Base-by-base conservation (phyloP, 2,888 invertebrate species). In the Sesia apiformis region DNA sequence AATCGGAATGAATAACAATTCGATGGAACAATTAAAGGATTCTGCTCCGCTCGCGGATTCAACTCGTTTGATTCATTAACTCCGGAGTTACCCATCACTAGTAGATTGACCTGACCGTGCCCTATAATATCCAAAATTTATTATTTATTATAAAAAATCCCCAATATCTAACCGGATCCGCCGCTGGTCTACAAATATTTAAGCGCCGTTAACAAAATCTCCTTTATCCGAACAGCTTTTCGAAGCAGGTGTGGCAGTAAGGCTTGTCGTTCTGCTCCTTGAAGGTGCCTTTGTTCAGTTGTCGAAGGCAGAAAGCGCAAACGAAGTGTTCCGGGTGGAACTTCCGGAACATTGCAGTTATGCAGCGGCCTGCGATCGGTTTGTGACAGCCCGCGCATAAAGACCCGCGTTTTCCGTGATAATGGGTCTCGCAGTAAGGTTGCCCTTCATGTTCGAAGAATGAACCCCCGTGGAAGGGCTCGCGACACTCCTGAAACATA, bases 311-410 rank as follows among this genome's bases (percentile, higher is more conserved):
- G 90, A 98, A 99, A n/a, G 98, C 98, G 90, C 99, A 99, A 4
- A 98, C 98, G 79, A 99, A 99, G 89, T 99, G 99, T 80, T 99
- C 99, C 0, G 99, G 99, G 85, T 99, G 99, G 92, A 98, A 99
- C 89, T 99, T 99, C 67, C 96, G 91, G 90, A 97, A 98, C 98
- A 99, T 98, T 62, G 99, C 99, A 0, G 99, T 99, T 79, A 99
- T 98, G 87, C 99, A 99, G 43, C 99, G 95, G 56, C 97, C 97
- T 53, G 97, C 96, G 70, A 99, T 98, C 8, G 99, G 98, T 76
- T 98, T 97, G 81, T 98, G 97, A 82, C 99, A 99, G 60, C 97
- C 97, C 59, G 98, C 98, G 84, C 99, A 99, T 4, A 99, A 92
- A 0, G 98, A 98, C 54, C 99, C 99, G 40, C 98, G 92, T 78